These are phyloP conservation scores for Girardia tigrina DNA, from an alignment of 2,888 invertebrate genomes.

Conservation along the genomic window DNA sequence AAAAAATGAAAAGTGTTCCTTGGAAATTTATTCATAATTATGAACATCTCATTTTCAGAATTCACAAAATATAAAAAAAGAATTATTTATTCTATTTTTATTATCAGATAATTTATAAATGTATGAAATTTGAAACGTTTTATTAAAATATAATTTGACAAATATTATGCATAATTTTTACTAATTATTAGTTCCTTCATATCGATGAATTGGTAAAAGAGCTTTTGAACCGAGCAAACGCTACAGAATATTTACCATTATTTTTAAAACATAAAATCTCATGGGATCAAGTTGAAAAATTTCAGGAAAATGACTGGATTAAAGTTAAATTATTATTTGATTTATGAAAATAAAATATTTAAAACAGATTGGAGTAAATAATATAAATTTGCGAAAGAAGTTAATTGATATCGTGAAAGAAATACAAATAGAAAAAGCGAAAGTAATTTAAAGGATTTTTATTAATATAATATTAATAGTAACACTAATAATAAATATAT, in stretches of 20 bases:
- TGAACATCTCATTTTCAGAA: too few species aligned
- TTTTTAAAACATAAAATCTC: background rate
- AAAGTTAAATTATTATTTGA: background rate
- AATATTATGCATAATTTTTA: too few species aligned
- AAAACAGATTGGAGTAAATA: background rate
- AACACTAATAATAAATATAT: too few species aligned
- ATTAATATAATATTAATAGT: too few species aligned
- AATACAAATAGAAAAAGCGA: background rate
- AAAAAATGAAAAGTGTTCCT: too few species aligned
- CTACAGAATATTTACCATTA: conserved; percentile 12
- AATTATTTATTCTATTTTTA: background rate
- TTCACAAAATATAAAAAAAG: too few species aligned
- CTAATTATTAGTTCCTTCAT: too few species aligned
- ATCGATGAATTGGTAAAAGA: background rate
- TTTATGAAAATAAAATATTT: background rate
- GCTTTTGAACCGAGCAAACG: background rate
- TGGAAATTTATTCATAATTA: too few species aligned
- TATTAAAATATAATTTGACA: too few species aligned
- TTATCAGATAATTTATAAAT: too few species aligned
- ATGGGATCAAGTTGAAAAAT: background rate
- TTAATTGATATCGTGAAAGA: background rate
- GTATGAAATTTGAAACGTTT: too few species aligned
- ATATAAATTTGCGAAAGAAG: background rate
- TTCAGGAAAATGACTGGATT: background rate
- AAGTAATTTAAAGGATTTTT: too few species aligned